Conservation (phyloP, 2,797 vertebrate species). For the Falco cherrug region DNA sequence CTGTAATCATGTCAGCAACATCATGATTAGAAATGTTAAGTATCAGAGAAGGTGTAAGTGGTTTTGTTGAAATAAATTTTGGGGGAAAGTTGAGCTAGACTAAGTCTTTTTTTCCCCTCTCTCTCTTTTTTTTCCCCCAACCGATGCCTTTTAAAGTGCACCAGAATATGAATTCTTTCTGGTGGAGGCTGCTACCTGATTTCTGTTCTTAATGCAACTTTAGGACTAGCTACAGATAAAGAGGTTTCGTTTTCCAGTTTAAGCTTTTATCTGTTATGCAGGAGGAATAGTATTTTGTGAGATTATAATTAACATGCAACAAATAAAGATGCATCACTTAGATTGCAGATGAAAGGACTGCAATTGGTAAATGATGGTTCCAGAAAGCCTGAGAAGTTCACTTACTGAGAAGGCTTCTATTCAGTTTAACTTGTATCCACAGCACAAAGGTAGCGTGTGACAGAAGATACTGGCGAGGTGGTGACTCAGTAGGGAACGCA, state of each 20-base stretch:
- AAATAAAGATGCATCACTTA: background rate
- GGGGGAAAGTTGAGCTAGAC: background rate
- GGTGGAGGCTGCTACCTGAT: background rate
- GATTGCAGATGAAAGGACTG: background rate
- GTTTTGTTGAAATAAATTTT: background rate
- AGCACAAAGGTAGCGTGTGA: background rate
- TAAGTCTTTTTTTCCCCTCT: fast-evolving
- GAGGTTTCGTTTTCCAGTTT: background rate
- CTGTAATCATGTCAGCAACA: background rate
- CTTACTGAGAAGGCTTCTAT: background rate
- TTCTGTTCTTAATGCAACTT: background rate
- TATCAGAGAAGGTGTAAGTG: background rate
- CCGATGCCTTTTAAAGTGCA: background rate
- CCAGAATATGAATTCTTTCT: background rate
- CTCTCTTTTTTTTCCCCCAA: background rate
- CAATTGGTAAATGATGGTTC: background rate
- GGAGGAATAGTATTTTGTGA: background rate
- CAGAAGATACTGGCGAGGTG: background rate
- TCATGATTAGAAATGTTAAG: background rate
- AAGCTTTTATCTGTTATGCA: background rate
- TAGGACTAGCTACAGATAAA: background rate
- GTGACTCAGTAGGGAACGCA: background rate
- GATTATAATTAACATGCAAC: background rate
- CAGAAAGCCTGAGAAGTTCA: background rate
- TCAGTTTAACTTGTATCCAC: background rate